phyloP scores from a whole-genome alignment of 1,140 invertebrate genomes.

The Apis mellifera region DNA sequence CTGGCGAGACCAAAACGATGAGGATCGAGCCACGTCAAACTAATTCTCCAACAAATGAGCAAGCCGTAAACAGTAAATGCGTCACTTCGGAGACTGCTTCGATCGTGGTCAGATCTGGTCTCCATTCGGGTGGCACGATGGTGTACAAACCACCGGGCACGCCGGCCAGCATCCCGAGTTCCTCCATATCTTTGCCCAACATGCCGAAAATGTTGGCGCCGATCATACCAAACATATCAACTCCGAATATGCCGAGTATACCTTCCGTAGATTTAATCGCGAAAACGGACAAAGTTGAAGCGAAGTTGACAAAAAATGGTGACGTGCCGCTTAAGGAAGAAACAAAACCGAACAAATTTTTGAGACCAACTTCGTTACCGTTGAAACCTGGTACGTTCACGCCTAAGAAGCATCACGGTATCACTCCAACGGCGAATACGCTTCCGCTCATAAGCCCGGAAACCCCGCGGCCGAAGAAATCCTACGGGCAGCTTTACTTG shows the following conservation, averaged over 20 bases:
- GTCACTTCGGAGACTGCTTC: conserved; percentile 81
- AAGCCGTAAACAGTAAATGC: conserved; percentile 64
- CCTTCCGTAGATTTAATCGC: conserved; percentile 24
- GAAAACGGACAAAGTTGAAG: conserved; percentile 55
- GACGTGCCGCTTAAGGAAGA: conserved; percentile 51
- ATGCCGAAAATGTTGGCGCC: conserved; percentile 83
- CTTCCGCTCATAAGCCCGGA: conserved; percentile 92
- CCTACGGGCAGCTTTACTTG: conserved; percentile 92
- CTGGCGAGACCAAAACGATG: conserved; percentile 86
- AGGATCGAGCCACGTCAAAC: conserved; percentile 85
- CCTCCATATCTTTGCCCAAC: conserved; percentile 80
- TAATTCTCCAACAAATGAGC: conserved; percentile 70
- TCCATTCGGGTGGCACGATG: conserved; percentile 89
- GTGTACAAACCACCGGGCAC: conserved; percentile 82
- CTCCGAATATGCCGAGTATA: conserved; percentile 80
- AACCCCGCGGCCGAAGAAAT: conserved; percentile 92
- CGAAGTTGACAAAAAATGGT: conserved; percentile 57
- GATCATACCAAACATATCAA: conserved; percentile 83
- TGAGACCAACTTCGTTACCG: conserved; percentile 89
- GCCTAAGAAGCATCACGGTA: conserved; percentile 89
- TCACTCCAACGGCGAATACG: conserved; percentile 89
- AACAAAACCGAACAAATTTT: conserved; percentile 84
- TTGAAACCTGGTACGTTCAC: conserved; percentile 91
- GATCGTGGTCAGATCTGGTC: conserved; percentile 86
- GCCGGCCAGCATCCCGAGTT: conserved; percentile 57